Conservation (phyloP, 2,888 invertebrate genomes). For the Diarsia rubi region DNA sequence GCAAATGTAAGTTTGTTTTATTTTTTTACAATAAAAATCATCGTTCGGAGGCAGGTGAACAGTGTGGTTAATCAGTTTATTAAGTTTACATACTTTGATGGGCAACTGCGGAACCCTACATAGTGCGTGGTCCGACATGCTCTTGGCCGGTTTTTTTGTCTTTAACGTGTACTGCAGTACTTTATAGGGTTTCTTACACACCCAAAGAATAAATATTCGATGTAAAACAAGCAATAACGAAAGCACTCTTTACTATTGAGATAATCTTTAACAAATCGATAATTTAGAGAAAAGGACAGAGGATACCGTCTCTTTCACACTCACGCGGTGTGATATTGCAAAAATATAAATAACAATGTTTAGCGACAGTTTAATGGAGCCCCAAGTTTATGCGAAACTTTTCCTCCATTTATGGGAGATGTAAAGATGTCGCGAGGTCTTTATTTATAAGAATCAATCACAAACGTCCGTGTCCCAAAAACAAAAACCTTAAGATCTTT, state of each 20-base stretch:
- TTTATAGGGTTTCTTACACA: slow-evolving; percentile 63
- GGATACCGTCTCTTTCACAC: slow-evolving; percentile 49
- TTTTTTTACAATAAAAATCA: too few species aligned
- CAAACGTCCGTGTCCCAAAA: slow-evolving; percentile 14
- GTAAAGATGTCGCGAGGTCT: slow-evolving; percentile 24
- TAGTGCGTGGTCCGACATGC: too few species aligned
- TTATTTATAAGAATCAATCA: slow-evolving; percentile 46
- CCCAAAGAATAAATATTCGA: slow-evolving; percentile 70
- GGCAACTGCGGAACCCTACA: too few species aligned
- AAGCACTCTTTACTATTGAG: slow-evolving; percentile 72
- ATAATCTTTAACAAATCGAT: slow-evolving; percentile 72
- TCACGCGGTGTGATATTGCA: slow-evolving; percentile 48
- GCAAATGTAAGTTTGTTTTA: too few species aligned
- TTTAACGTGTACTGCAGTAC: slow-evolving; percentile 22
- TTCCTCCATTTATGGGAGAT: slow-evolving; percentile 49
- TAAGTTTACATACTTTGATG: too few species aligned
- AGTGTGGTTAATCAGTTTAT: too few species aligned
- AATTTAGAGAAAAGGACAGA: slow-evolving; percentile 64
- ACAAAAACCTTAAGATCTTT: slow-evolving; percentile 26
- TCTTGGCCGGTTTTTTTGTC: too few species aligned
- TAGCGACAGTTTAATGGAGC: slow-evolving; percentile 77
- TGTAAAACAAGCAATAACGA: slow-evolving; percentile 72
- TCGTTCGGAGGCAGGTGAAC: too few species aligned
- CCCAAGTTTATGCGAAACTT: slow-evolving; percentile 41
- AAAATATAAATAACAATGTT: slow-evolving; percentile 77